A percentile compares a stretch with the other conserved stretches of the same genome.
Evolutionary conservation across 1,140 invertebrate species (phyloP).

Genomic region (Andricus grossulariae): DNA sequence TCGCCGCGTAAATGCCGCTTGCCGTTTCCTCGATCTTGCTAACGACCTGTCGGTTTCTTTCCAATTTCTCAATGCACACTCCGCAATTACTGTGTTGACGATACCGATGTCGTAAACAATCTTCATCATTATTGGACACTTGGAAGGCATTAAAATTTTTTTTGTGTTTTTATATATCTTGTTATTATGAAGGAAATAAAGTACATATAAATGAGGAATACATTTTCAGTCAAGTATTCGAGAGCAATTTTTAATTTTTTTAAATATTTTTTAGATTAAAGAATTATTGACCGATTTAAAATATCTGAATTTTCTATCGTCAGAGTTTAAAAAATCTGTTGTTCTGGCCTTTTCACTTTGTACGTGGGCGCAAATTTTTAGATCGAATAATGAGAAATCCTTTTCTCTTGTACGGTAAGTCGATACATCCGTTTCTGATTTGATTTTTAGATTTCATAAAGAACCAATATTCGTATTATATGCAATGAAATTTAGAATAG

Average conservation of each 20-base stretch:
- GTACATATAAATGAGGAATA: no score
- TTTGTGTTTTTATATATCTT: no score
- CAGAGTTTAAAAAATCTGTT: neutral
- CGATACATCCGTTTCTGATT: neutral
- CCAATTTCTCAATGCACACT: conserved; percentile 22
- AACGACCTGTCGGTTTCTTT: conserved; percentile 25
- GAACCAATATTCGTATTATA: no score
- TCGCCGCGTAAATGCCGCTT: conserved; percentile 10
- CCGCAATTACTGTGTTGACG: neutral
- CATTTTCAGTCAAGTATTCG: no score
- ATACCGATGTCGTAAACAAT: conserved; percentile 11
- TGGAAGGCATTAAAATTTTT: no score
- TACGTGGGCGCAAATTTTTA: neutral
- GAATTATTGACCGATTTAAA: neutral
- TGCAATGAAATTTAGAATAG: no score
- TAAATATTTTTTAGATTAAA: no score
- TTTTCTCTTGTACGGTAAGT: neutral
- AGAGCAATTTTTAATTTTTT: no score
- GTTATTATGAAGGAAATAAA: no score
- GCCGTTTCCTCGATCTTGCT: conserved; percentile 28
- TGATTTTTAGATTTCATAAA: no score
- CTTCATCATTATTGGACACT: neutral
- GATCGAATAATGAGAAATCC: neutral
- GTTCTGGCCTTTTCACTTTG: neutral
- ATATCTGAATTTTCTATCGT: neutral